Evolutionary conservation across 2,113 vertebrate species (phyloP).

Genomic region (Lophotis ruficrista): DNA sequence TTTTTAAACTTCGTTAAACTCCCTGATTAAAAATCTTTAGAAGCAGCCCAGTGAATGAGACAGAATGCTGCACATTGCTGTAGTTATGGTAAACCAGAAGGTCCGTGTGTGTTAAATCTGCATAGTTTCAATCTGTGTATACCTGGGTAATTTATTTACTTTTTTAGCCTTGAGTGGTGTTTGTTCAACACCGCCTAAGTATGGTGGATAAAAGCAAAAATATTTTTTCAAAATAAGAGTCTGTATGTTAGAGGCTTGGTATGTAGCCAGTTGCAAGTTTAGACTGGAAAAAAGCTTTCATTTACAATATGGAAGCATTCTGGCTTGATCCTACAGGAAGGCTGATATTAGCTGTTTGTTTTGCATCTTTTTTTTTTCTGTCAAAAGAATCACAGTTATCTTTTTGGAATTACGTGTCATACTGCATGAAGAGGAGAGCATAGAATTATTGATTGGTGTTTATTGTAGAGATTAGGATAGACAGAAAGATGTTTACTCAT

Average conservation of each 20-base stretch:
- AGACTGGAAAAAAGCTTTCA: neutral
- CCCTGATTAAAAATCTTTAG: neutral
- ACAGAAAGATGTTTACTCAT: slow-evolving; percentile 35
- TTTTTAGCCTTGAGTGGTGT: neutral
- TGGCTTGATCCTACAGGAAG: neutral
- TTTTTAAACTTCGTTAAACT: neutral
- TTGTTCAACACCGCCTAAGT: neutral
- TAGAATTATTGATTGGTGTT: neutral
- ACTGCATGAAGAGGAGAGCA: neutral
- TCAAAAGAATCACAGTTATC: neutral
- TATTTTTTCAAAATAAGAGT: neutral
- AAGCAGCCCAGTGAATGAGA: neutral
- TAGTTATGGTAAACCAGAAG: neutral
- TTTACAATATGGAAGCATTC: neutral
- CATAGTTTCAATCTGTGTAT: neutral
- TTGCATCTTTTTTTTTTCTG: neutral
- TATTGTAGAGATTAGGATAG: slow-evolving; percentile 31
- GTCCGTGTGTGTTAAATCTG: neutral
- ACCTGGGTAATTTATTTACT: neutral
- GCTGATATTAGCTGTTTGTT: neutral
- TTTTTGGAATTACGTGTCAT: neutral
- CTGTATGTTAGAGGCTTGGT: neutral
- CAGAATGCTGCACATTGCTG: neutral
- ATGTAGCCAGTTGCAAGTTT: neutral
- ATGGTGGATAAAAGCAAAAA: neutral